phyloP scores from a whole-genome alignment of 2,888 invertebrate species.

The Anarsia innoxiella region DNA sequence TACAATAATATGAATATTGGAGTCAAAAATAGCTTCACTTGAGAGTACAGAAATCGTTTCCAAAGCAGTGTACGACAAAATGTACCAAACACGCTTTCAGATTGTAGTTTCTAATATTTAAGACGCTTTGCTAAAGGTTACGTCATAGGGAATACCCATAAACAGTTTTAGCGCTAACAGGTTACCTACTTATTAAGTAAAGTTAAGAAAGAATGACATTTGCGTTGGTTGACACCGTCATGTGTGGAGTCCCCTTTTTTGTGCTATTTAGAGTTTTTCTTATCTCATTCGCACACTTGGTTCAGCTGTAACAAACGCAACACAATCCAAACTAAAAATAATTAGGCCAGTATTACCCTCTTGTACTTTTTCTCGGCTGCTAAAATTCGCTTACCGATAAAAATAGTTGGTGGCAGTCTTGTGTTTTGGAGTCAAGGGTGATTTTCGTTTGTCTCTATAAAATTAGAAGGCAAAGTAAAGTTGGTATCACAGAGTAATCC shows the following conservation, averaged over 20 bases:
- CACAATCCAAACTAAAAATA: conserved; percentile 7
- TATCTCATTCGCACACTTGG: not conserved
- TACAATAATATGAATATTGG: no score
- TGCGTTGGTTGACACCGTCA: no score
- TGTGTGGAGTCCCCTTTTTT: no score
- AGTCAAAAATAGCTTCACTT: no score
- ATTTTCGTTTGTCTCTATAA: not conserved
- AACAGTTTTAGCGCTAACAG: not conserved
- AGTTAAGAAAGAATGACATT: no score
- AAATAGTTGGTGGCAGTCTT: not conserved
- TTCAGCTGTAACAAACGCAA: conserved; percentile 1
- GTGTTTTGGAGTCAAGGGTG: not conserved
- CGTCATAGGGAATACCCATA: conserved; percentile 10
- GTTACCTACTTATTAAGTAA: no score
- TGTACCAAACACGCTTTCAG: no score
- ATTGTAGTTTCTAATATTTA: no score
- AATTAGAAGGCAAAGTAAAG: conserved; percentile 1
- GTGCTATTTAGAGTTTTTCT: not conserved
- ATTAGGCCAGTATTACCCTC: conserved; percentile 8
- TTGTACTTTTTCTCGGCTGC: no score
- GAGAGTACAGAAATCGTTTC: no score
- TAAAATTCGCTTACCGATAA: no score
- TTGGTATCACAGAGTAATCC: conserved; percentile 23
- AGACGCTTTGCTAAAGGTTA: not conserved
- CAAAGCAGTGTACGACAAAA: no score